Conservation (phyloP, 2,113 vertebrate species). For the Ophiodon elongatus region DNA sequence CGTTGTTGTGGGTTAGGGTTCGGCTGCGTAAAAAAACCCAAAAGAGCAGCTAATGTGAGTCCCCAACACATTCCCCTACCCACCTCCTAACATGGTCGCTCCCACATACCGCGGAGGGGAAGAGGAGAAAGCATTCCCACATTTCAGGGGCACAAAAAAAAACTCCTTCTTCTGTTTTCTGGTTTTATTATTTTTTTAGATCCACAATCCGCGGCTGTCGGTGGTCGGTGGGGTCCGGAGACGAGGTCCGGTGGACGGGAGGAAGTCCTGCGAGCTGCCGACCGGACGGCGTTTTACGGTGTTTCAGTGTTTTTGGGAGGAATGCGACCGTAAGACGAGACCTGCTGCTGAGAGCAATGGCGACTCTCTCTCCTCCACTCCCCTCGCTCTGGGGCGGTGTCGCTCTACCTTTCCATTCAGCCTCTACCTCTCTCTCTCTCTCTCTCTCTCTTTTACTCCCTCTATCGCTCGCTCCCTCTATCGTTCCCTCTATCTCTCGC, state of each 20-base stretch:
- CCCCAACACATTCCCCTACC: conserved; percentile 82
- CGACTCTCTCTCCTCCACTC: conserved; percentile 66
- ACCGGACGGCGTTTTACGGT: too few relatives aligned
- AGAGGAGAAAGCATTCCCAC: conserved; percentile 79
- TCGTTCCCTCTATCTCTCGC: not conserved
- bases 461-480: not conserved
- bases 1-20: not conserved
- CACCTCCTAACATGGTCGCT: conserved; percentile 89
- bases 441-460: not conserved
- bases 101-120: conserved; percentile 82
- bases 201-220: conserved; percentile 21
- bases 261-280: too few relatives aligned
- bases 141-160: conserved; percentile 29
- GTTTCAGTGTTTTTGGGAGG: conserved; percentile 61
- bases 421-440: conserved; percentile 25
- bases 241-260: too few relatives aligned
- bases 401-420: conserved; percentile 32
- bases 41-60: conserved; percentile 38
- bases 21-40: too few relatives aligned
- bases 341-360: conserved; percentile 81
- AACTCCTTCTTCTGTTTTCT: conserved; percentile 25
- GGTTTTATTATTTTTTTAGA: too few relatives aligned
- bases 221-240: not conserved
- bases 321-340: conserved; percentile 80
- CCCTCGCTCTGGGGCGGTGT: conserved; percentile 16